Evolutionary conservation across 2,888 invertebrate genomes (phyloP).

Genomic region (Troides helena): DNA sequence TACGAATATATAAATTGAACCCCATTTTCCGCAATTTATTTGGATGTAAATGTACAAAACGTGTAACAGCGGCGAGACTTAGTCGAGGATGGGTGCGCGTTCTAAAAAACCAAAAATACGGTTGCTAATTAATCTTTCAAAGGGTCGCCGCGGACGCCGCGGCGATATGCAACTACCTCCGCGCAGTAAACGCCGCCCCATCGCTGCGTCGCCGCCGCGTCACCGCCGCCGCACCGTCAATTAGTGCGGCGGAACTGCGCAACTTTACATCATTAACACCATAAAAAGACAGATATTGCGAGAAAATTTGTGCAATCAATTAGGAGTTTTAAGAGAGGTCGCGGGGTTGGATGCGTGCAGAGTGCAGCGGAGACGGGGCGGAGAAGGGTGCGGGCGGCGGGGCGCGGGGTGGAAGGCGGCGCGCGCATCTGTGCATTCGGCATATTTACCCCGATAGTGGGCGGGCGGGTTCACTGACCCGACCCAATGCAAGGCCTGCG

Average conservation of each 20-base stretch:
- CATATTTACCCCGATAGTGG: constrained; percentile 80
- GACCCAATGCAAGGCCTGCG: constrained; percentile 78
- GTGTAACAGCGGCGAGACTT: not conserved
- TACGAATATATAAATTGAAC: too few species aligned
- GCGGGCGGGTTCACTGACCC: constrained; percentile 78
- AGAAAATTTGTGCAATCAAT: constrained; percentile 80
- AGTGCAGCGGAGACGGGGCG: constrained; percentile 62
- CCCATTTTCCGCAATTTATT: too few species aligned
- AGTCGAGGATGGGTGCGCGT: constrained; percentile 4
- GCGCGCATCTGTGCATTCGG: constrained; percentile 80
- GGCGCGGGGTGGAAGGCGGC: constrained; percentile 58
- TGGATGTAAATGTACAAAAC: too few species aligned
- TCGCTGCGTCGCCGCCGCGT: constrained; percentile 26
- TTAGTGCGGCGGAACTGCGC: constrained; percentile 70
- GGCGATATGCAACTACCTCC: constrained; percentile 51
- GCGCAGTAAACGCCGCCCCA: constrained; percentile 31
- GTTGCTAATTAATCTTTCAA: constrained; percentile 65
- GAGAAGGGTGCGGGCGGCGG: constrained; percentile 33
- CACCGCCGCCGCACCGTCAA: constrained; percentile 60
- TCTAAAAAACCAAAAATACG: constrained; percentile 47
- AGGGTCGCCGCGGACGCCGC: constrained; percentile 50
- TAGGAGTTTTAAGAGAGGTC: constrained; percentile 74
- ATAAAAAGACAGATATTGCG: constrained; percentile 80
- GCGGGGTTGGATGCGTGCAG: constrained; percentile 66
- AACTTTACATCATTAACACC: constrained; percentile 78